Evolutionary conservation across 2,888 invertebrate genomes (phyloP).

Genomic region (Shargacucullia verbasci): DNA sequence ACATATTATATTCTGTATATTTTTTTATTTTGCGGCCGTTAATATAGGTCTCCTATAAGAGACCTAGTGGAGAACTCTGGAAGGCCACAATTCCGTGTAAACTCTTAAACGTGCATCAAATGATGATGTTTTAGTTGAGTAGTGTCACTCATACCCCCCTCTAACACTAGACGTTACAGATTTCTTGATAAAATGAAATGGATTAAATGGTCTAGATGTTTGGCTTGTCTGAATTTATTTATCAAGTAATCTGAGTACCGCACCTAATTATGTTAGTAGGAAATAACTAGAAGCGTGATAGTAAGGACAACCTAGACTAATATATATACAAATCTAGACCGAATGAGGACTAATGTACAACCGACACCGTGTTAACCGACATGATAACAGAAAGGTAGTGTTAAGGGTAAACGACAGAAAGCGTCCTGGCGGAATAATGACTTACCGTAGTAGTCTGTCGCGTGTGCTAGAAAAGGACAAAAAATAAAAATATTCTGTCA

Average conservation of each 20-base stretch:
- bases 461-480: constrained; percentile 93
- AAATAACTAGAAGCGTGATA: constrained; percentile 86
- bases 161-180: constrained; percentile 68
- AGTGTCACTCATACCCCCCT: constrained; percentile 69
- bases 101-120: constrained; percentile 63
- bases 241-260: constrained; percentile 82
- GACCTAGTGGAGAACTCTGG: constrained; percentile 89
- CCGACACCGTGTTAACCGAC: constrained; percentile 84
- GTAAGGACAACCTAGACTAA: constrained; percentile 70
- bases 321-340: constrained; percentile 80
- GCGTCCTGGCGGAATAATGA: constrained; percentile 92
- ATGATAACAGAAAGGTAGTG: constrained; percentile 69
- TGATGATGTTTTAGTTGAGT: constrained; percentile 61
- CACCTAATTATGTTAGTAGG: constrained; percentile 82
- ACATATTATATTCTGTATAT: constrained; percentile 74
- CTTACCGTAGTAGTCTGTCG: constrained; percentile 99
- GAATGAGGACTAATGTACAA: constrained; percentile 74
- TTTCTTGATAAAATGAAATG: constrained; percentile 75
- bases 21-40: constrained; percentile 75
- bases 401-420: constrained; percentile 73
- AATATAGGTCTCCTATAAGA: constrained; percentile 61
- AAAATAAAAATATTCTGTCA: constrained; percentile 83
- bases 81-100: constrained; percentile 81
- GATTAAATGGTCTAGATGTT: constrained; percentile 49
- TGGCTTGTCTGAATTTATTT: constrained; percentile 51